Evolutionary conservation across 1,140 invertebrate genomes (phyloP), one percentile per base, ranked within the genome.

Genomic region (Heliothis virescens): DNA sequence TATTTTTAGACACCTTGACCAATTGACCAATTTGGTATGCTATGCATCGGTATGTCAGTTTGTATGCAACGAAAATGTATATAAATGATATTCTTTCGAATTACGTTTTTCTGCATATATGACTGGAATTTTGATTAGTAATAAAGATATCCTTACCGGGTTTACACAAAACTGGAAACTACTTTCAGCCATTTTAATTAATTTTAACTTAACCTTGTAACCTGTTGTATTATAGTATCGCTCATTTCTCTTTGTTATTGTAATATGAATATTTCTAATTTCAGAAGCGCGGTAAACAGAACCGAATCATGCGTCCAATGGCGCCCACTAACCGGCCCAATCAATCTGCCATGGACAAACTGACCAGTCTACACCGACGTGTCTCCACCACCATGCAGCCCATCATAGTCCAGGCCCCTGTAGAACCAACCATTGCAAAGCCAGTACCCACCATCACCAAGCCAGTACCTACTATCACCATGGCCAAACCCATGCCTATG

Each of bases 401-500:
- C 1, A 92, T 94, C 29, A 75, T 93, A 11, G 90, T 92, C 1
- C 59, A 87, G 11, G 85, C 85, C 21, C 84, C 90, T 1, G 85
- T 92, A 15, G 74, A 81, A 5, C 87, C 90, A 29, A 50, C 83
- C 3, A 81, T 86, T 3, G 77, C 79, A 21, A 87, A 85, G 81
- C 74, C 81, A 34, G 85, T 85, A 50, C 90, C 91, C 2, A 82
- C 88, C 0, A 89, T 95, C 63, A 95, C 95, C 18, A 91, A 85
- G 81, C 74, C 81, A 47, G 85, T 86, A 50, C 90, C 91, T 1
- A 82, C 88, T 0, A 89, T 95, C 63, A 95, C 95, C 18, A 91
- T 95, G 83, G 95, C 95, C 0, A 95, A 95, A 63, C 95, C 95
- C 0, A 85, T 95, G 80, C 93, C 95, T 0, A 89, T 95, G 90